Evolutionary conservation across 2,888 invertebrate genomes (phyloP), one percentile per base, ranked within the genome.

Genomic region (Apodemia zela): DNA sequence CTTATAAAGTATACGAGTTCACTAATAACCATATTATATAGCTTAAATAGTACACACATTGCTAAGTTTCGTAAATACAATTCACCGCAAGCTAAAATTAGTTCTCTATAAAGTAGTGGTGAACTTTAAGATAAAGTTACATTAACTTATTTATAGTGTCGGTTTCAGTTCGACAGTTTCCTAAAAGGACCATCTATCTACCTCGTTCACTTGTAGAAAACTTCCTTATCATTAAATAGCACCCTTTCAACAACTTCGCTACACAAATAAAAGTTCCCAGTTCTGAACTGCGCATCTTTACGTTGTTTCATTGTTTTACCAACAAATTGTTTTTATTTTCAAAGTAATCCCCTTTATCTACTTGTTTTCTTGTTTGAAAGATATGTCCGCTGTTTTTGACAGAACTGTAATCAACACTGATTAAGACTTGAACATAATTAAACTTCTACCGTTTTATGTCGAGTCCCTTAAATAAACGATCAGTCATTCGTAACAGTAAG

Each of bases 191-290:
- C 15, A 57, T 25, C 54, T 57, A 57, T 57, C 15, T 29, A 57
- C 29, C 54, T 57, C 54, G 54, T 57, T 57, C 51, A 25, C 25
- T 54, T 15, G 54, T n/a, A 57, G 54, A 67, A 66, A 75, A 76
- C 69, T 75, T 74, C 67, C 71, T 74, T 79, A 77, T 77, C 79
- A 71, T 70, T 74, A 75, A 76, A 73, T 73, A 76, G 69, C 75
- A 76, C 75, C 73, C 73, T 72, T 71, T 72, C 64, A 67, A 68
- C 67, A 76, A 78, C 72, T 78, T 75, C 63, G 66, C 65, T 69
- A 69, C 66, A 69, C 73, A 74, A 75, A 75, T 74, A 77, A 75
- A 77, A 76, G 71, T 75, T 73, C 59, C 69, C 67, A 69, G 67
- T 67, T 45, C 59, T 15, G 54, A 57, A 57, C 62, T 59, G 66